Evolutionary conservation across 2,797 vertebrate genomes (phyloP), one percentile per base, ranked within the genome.

Genomic region (Chromis chromis): DNA sequence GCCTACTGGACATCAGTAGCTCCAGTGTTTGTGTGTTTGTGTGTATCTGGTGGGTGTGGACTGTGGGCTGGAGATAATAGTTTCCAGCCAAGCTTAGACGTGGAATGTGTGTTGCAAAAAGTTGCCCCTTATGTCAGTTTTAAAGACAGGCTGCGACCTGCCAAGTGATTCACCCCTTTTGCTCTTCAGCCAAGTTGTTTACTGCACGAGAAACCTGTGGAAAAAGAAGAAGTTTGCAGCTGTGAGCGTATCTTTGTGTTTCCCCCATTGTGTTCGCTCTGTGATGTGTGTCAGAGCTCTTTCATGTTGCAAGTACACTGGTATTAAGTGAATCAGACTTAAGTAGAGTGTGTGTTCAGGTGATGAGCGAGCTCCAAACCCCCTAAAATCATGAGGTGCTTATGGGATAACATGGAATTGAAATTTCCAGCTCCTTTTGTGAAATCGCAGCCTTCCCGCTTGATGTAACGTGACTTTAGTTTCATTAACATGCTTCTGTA

Each of bases 101-200:
- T 66, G 82, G 88, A 90, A 90, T 91, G 86, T 71, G 70, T 53
- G 36, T 58, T 69, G 62, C 50, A 62, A 50, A 25, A 46, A 65
- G 22, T 78, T 33, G 63, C 49, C 44, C 71, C 80, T 74, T 53
- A 25, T 73, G 65, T 79, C 40, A 62, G 24, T 53, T 36, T 42
- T 62, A 36, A 65, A 40, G 79, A 85, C 93, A 86, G 49, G 92
- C 84, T 70, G 65, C 4, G 62, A 87, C 93, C 76, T 92, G 91
- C 82, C 68, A 56, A 44, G 53, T 81, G 83, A 88, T 81, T 91
- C 84, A 82, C 70, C 17, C 46, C 48, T 52, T 60, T 17, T 53
- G 24, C 62, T 77, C 39, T 40, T 56, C 17, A 28, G 31, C 3
- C 44, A 89, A 78, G 68, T 65, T 86, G 78, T 82, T 88, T 79